phyloP scores from a whole-genome alignment of 2,113 vertebrate species.

The Speoplatyrhinus poulsoni region DNA sequence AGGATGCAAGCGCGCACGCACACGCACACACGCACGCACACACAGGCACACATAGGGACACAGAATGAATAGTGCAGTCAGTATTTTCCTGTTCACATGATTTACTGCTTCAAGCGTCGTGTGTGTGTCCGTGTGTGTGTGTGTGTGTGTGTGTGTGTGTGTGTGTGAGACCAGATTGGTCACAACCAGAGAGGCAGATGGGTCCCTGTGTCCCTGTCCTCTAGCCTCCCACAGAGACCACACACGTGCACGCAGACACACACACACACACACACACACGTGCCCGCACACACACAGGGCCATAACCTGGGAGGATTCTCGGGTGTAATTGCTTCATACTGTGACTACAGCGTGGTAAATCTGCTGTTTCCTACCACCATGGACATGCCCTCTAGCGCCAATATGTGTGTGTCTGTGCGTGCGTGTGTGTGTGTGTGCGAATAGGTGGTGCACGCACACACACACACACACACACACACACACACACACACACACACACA shows the following conservation, averaged over 20 bases:
- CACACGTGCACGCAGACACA: neutral
- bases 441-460: conserved; percentile 1
- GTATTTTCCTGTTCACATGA: neutral
- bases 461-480: neutral
- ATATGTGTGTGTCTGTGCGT: conserved; percentile 23
- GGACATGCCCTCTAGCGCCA: conserved; percentile 49
- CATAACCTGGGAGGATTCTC: conserved; percentile 58
- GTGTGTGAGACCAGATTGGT: conserved; percentile 55
- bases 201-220: conserved; percentile 57
- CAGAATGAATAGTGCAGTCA: neutral
- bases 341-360: conserved; percentile 63
- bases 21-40: conserved; percentile 25
- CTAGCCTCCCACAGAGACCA: conserved; percentile 35
- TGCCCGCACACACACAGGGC: conserved; percentile 22
- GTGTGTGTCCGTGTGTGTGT: conserved; percentile 18
- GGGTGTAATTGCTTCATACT: conserved; percentile 66
- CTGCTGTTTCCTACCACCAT: conserved; percentile 63
- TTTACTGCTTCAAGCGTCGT: conserved; percentile 1
- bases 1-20: conserved; percentile 49
- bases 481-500: conserved; percentile 8
- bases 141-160: conserved; percentile 21
- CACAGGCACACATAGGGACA: conserved; percentile 1
- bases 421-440: too few relatives aligned
- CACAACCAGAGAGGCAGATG: conserved; percentile 69
- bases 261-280: conserved; percentile 30